Conservation (phyloP, 2,797 vertebrate genomes). For the Cirrhinus molitorella region DNA sequence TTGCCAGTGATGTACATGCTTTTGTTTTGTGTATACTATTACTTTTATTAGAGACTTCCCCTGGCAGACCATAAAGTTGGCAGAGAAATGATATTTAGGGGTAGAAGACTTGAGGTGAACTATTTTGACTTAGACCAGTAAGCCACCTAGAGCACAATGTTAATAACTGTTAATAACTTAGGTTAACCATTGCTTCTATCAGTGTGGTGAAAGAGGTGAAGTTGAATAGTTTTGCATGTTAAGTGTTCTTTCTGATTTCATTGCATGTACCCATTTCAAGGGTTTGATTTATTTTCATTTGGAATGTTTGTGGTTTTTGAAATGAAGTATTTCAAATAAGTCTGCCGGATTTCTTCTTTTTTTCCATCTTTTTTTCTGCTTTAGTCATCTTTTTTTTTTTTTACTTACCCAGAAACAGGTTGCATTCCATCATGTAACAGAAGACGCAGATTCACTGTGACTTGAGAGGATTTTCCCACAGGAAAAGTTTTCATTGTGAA, state of each 20-base stretch:
- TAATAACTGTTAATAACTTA: not conserved
- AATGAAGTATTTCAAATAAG: slow-evolving; percentile 23
- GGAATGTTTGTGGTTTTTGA: slow-evolving; percentile 36
- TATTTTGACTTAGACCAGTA: not conserved
- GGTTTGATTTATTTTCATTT: slow-evolving; percentile 23
- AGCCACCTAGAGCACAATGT: not conserved
- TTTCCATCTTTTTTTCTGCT: not conserved
- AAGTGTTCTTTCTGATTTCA: not conserved
- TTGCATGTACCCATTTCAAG: slow-evolving; percentile 19
- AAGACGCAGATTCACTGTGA: slow-evolving; percentile 37
- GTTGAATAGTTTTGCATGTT: not conserved
- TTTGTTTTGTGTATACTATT: not conserved
- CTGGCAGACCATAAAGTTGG: not conserved
- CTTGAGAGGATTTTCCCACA: slow-evolving; percentile 40
- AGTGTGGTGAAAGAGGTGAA: not conserved
- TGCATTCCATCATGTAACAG: slow-evolving; percentile 39
- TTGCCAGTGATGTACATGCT: not conserved
- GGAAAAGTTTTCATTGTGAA: slow-evolving; percentile 25
- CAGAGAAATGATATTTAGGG: not conserved
- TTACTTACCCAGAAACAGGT: slow-evolving; percentile 37
- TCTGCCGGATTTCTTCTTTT: not conserved
- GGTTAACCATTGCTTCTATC: not conserved
- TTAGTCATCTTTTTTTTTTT: not conserved
- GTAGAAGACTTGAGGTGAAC: not conserved
- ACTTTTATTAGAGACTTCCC: not conserved